These are phyloP conservation scores for Furcula furcula DNA, from an alignment of 2,888 invertebrate species.

Conservation along the genomic window DNA sequence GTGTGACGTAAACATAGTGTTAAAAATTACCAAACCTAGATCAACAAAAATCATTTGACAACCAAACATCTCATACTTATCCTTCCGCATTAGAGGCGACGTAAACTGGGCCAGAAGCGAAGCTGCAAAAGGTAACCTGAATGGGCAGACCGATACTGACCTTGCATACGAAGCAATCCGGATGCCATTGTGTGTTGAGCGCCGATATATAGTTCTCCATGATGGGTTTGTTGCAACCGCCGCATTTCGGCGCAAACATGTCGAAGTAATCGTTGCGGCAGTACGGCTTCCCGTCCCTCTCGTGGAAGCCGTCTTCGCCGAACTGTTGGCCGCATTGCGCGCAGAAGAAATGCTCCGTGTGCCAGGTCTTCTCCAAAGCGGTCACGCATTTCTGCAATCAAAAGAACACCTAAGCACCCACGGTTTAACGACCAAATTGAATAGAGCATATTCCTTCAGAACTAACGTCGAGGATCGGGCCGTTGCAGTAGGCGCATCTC, in stretches of 20 bases:
- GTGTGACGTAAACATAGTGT: constrained; percentile 52
- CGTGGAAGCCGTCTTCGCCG: constrained; percentile 99
- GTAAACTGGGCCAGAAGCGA: neutral
- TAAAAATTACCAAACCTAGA: constrained; percentile 32
- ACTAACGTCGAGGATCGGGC: constrained; percentile 98
- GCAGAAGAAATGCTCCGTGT: constrained; percentile 99
- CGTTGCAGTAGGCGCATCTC: constrained; percentile 98
- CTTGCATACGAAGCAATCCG: constrained; percentile 99
- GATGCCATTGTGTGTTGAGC: constrained; percentile 98
- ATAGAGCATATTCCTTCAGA: constrained; percentile 6
- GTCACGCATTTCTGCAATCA: constrained; percentile 97
- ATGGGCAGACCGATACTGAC: constrained; percentile 83
- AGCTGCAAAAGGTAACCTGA: constrained; percentile 8
- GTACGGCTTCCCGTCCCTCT: constrained; percentile 96
- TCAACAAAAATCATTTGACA: constrained; percentile 17
- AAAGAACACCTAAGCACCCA: constrained; percentile 31
- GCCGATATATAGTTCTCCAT: constrained; percentile 99
- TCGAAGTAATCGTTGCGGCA: constrained; percentile 98
- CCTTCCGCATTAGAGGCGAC: constrained; percentile 44
- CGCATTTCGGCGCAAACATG: constrained; percentile 99
- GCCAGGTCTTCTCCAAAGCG: constrained; percentile 98
- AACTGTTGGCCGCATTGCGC: constrained; percentile 98
- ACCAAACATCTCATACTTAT: constrained; percentile 51
- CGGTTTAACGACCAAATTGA: constrained; percentile 5
- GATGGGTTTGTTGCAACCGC: constrained; percentile 96